These are phyloP conservation scores for Dendrolimus houi DNA, from an alignment of 2,888 invertebrate species.

Conservation along the genomic window DNA sequence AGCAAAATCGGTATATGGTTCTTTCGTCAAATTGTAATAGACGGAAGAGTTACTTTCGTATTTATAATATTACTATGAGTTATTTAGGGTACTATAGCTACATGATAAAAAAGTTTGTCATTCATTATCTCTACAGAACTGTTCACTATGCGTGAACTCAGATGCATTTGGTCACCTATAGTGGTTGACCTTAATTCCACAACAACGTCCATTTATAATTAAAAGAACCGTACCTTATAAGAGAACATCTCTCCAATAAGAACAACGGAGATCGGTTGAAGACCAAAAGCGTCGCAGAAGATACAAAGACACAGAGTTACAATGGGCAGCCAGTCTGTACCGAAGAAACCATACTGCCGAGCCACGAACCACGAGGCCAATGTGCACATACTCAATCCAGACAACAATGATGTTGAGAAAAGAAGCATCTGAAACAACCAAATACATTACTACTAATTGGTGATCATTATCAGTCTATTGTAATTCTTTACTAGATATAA, in stretches of 20 bases:
- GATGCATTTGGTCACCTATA: neutral
- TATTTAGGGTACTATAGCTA: too few relatives aligned
- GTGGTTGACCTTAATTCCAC: neutral
- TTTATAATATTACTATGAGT: too few relatives aligned
- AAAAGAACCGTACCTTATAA: conserved; percentile 39
- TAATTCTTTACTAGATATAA: too few relatives aligned
- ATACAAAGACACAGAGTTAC: conserved; percentile 65
- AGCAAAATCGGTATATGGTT: too few relatives aligned
- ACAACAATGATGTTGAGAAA: conserved; percentile 40
- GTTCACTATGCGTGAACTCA: neutral
- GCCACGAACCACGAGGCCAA: conserved; percentile 59
- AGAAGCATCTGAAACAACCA: conserved; percentile 40
- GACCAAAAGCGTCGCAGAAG: conserved; percentile 65
- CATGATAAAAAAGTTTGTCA: too few relatives aligned
- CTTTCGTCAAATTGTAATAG: too few relatives aligned
- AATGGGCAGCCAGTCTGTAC: conserved; percentile 67
- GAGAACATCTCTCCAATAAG: conserved; percentile 70
- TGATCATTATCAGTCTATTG: too few relatives aligned
- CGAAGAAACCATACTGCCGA: conserved; percentile 27
- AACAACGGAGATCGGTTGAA: conserved; percentile 70
- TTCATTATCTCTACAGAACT: neutral
- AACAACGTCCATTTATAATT: too few relatives aligned
- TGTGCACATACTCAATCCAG: conserved; percentile 53
- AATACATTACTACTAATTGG: too few relatives aligned
- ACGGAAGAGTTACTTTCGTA: too few relatives aligned